Conservation (phyloP, 1,140 invertebrate genomes). For the Lysiphlebus fabarum region DNA sequence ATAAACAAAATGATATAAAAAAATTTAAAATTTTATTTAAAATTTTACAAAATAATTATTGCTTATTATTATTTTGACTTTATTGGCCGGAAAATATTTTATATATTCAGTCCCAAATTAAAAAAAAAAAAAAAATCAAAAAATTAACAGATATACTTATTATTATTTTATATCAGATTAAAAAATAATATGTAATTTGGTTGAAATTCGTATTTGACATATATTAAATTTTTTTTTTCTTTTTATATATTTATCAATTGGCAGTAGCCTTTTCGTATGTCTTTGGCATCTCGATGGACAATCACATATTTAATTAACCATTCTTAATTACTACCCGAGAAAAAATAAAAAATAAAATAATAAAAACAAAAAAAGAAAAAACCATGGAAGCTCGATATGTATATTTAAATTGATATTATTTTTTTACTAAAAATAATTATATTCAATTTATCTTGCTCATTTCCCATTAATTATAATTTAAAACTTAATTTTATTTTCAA, state of each 20-base stretch:
- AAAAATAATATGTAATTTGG: not conserved
- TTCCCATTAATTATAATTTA: conserved; percentile 2
- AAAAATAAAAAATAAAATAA: conserved; percentile 5
- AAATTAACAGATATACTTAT: too few species aligned
- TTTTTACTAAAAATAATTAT: not conserved
- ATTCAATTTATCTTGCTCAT: not conserved
- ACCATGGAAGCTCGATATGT: conserved; percentile 20
- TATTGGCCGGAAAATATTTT: too few species aligned
- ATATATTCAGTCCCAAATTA: too few species aligned
- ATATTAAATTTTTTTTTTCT: too few species aligned
- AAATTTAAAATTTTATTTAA: too few species aligned
- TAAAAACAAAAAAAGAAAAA: not conserved
- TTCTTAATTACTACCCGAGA: too few species aligned
- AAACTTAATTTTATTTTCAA: not conserved
- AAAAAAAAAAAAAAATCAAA: too few species aligned
- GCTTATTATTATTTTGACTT: too few species aligned
- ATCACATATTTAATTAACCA: not conserved
- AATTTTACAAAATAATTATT: too few species aligned
- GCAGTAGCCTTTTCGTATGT: conserved; percentile 1
- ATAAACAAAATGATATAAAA: too few species aligned
- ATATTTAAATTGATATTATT: not conserved
- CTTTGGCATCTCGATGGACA: conserved; percentile 11
- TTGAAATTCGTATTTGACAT: not conserved
- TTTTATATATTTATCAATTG: not conserved
- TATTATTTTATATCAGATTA: too few species aligned